Conservation (phyloP, 2,797 vertebrate genomes). For the Crenichthys baileyi region DNA sequence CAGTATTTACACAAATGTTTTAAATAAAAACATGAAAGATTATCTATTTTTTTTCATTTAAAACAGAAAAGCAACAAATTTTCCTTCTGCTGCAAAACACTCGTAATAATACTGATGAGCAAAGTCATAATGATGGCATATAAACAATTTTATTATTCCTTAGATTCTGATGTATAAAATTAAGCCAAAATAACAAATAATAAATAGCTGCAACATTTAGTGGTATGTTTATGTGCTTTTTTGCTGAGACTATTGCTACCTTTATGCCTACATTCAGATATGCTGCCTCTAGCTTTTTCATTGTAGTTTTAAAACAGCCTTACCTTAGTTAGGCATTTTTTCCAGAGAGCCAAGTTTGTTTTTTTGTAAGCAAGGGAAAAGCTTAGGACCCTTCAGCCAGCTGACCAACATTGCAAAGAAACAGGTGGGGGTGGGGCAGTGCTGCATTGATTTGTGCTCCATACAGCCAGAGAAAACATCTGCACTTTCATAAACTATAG, state of each 20-base stretch:
- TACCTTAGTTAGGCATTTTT: too few relatives aligned
- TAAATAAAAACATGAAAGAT: neutral
- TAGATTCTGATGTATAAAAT: neutral
- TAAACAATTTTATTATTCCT: neutral
- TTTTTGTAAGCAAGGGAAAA: too few relatives aligned
- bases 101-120: neutral
- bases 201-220: neutral
- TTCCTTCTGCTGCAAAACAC: neutral
- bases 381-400: too few relatives aligned
- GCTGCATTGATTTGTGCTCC: too few relatives aligned
- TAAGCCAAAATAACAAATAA: neutral
- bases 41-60: neutral
- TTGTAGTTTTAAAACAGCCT: too few relatives aligned
- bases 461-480: neutral
- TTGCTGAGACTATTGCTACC: neutral
- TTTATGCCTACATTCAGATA: neutral
- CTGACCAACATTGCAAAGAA: too few relatives aligned
- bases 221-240: neutral
- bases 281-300: too few relatives aligned
- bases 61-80: neutral
- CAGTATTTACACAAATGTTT: neutral
- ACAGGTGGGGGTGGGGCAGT: too few relatives aligned
- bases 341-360: too few relatives aligned
- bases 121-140: neutral
- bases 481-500: constrained; percentile 32